phyloP scores from a whole-genome alignment of 2,888 invertebrate species.

The Ectemnius cavifrons region DNA sequence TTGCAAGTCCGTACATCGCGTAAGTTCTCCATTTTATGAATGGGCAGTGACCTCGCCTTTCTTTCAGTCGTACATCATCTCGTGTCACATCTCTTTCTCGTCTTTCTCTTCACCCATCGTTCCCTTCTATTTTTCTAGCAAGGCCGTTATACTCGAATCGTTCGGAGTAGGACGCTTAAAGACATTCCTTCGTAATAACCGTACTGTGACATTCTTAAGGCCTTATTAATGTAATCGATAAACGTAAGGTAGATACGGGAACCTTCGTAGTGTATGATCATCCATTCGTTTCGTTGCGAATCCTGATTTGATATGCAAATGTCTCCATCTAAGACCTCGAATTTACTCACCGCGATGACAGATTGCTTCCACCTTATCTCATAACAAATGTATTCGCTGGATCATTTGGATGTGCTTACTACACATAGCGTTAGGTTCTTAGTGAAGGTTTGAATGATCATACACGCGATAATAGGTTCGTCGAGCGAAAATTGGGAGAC shows the following conservation, averaged over 20 bases:
- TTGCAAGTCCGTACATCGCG: constrained; percentile 51
- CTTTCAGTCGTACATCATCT: constrained; percentile 37
- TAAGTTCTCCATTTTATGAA: constrained; percentile 52
- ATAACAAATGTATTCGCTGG: no score
- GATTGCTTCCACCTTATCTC: no score
- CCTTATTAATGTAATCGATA: constrained; percentile 64
- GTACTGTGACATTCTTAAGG: constrained; percentile 75
- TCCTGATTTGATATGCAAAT: background rate
- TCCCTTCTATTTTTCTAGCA: constrained; percentile 50
- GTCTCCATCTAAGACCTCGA: background rate
- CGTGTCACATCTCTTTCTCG: constrained; percentile 10
- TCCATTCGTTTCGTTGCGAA: background rate
- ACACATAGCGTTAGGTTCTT: no score
- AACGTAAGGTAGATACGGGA: constrained; percentile 41
- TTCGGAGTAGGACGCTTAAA: constrained; percentile 65
- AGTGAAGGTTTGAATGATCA: no score
- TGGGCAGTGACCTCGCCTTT: constrained; percentile 37
- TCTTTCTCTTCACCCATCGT: constrained; percentile 18
- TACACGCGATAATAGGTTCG: background rate
- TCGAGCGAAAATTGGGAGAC: constrained; percentile 44
- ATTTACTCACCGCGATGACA: no score
- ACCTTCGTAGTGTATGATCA: constrained; percentile 24
- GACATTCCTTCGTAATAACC: constrained; percentile 75
- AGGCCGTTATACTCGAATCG: constrained; percentile 56
- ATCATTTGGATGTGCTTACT: no score